Conservation (phyloP, 2,797 vertebrate genomes). For the Syndactyla subalaris region DNA sequence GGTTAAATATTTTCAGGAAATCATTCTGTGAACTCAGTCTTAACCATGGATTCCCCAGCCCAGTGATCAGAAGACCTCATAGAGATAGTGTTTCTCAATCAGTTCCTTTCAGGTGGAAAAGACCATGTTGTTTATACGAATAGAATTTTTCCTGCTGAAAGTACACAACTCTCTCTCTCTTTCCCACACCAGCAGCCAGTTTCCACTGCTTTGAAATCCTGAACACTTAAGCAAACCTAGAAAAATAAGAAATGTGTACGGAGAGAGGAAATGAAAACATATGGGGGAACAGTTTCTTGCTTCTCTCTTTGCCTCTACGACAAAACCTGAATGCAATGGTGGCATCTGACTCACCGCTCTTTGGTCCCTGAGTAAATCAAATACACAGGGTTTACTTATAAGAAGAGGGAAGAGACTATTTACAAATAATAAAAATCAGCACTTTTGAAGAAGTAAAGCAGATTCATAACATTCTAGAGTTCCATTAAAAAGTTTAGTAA, state of each 20-base stretch:
- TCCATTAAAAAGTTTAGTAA: constrained; percentile 65
- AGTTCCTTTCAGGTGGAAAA: constrained; percentile 21
- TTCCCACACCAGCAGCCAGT: background rate
- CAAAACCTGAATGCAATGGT: background rate
- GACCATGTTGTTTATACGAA: background rate
- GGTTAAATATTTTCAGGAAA: constrained; percentile 45
- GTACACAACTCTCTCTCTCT: constrained; percentile 30
- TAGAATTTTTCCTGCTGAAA: constrained; percentile 8
- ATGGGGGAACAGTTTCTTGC: background rate
- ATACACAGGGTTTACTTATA: background rate
- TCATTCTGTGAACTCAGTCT: background rate
- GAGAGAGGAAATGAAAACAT: constrained; percentile 19
- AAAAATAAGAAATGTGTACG: constrained; percentile 9
- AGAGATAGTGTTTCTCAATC: constrained; percentile 19
- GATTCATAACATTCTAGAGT: constrained; percentile 51
- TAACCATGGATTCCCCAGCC: background rate
- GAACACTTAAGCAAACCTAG: background rate
- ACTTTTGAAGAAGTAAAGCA: constrained; percentile 35
- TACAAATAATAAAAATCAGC: background rate
- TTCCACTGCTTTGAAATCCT: constrained; percentile 35
- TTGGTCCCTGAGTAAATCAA: background rate
- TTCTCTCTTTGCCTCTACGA: background rate
- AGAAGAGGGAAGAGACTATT: background rate
- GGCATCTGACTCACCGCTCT: background rate
- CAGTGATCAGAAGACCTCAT: constrained; percentile 1